A percentile compares a stretch with the other conserved stretches of the same genome.
phyloP scores from a whole-genome alignment of 2,888 invertebrate species.

The Lycocerus yunnanus region DNA sequence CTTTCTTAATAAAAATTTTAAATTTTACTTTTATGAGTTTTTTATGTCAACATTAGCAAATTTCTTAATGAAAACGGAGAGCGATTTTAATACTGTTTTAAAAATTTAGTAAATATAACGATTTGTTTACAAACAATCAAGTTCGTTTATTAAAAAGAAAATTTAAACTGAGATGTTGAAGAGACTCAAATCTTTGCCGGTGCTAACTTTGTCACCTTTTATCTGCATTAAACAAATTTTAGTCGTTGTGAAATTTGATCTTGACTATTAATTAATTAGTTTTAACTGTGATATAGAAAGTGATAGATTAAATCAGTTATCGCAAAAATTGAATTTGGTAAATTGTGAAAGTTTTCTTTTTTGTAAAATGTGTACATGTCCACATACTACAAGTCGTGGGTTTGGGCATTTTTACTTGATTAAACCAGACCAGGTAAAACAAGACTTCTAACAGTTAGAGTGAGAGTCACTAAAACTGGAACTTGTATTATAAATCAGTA shows the following conservation, averaged over 20 bases:
- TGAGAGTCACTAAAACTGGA: neutral
- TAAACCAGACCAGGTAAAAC: neutral
- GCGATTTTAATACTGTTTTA: neutral
- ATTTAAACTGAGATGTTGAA: neutral
- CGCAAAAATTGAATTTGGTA: slow-evolving; percentile 1
- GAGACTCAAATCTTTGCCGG: neutral
- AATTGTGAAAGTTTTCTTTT: slow-evolving; percentile 1
- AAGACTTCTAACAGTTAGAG: neutral
- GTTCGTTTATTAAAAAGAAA: neutral
- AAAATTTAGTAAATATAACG: neutral
- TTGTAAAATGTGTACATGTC: neutral
- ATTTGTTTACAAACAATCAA: neutral
- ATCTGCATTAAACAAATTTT: neutral
- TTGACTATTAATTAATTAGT: neutral
- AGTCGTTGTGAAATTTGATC: neutral
- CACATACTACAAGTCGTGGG: neutral
- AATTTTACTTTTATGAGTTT: neutral
- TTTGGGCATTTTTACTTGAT: neutral
- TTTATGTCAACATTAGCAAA: neutral
- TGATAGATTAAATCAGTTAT: neutral
- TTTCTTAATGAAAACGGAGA: neutral
- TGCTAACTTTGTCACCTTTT: neutral
- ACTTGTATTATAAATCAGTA: slow-evolving; percentile 3
- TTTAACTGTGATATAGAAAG: neutral
- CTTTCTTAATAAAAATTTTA: neutral